Conservation (phyloP, 2,888 invertebrate species). For the Dynastes hyllus region DNA sequence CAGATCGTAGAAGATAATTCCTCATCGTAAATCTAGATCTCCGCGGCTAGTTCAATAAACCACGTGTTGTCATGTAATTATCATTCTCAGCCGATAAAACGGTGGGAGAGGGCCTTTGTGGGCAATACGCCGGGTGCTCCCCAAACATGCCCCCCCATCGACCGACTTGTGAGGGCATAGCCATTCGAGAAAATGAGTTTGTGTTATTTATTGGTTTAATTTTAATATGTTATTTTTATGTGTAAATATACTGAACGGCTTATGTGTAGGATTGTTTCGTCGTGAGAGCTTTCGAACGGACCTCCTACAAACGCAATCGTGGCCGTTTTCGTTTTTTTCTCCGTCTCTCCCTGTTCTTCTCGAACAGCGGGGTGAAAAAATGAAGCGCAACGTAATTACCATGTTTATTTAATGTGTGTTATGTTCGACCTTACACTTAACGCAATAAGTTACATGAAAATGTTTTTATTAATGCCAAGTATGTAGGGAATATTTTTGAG, state of each 20-base stretch:
- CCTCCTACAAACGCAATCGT: conserved; percentile 46
- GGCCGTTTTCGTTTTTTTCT: conserved; percentile 9
- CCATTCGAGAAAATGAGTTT: conserved; percentile 50
- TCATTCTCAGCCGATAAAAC: conserved; percentile 69
- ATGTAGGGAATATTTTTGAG: neutral
- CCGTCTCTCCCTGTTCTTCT: conserved; percentile 10
- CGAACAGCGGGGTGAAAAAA: conserved; percentile 43
- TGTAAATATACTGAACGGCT: conserved; percentile 53
- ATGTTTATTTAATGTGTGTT: conserved; percentile 39
- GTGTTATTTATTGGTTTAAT: conserved; percentile 52
- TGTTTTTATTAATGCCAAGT: conserved; percentile 30
- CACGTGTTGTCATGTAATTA: conserved; percentile 71
- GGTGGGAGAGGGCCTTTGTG: conserved; percentile 68
- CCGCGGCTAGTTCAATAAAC: conserved; percentile 65
- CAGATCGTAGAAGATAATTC: conserved; percentile 51
- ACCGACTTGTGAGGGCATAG: conserved; percentile 66
- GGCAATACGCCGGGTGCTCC: conserved; percentile 67
- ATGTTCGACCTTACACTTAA: conserved; percentile 10
- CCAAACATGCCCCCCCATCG: conserved; percentile 67
- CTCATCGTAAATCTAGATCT: conserved; percentile 57
- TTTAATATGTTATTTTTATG: conserved; percentile 55
- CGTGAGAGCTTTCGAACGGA: conserved; percentile 34
- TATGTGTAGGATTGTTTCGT: conserved; percentile 47
- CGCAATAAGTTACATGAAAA: conserved; percentile 28
- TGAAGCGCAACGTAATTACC: conserved; percentile 16